Evolutionary conservation across 2,113 vertebrate species (phyloP).

Genomic region (Tursiops truncatus): DNA sequence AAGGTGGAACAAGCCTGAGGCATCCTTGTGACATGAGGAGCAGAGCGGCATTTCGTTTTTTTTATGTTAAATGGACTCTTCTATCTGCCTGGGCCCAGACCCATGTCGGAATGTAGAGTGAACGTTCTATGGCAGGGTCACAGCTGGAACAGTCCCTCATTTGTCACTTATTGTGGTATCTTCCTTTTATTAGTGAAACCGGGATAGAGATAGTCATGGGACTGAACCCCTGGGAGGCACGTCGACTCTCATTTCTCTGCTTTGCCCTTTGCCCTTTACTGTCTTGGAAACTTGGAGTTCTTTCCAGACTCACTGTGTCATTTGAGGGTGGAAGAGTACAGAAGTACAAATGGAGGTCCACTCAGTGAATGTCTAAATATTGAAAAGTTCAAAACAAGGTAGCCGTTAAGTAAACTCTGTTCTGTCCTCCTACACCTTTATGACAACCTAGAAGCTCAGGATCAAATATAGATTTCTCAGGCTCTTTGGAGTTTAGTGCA

Average conservation of each 20-base stretch:
- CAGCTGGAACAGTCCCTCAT: background rate
- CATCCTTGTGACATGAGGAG: background rate
- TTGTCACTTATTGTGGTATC: background rate
- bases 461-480: background rate
- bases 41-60: background rate
- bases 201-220: rapidly evolving
- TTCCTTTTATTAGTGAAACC: background rate
- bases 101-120: rapidly evolving
- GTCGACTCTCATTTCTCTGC: background rate
- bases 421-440: background rate
- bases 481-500: background rate
- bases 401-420: background rate
- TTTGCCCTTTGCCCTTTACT: background rate
- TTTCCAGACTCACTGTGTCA: background rate
- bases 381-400: background rate
- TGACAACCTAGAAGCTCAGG: background rate
- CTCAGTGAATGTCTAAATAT: background rate
- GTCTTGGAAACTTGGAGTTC: background rate
- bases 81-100: background rate
- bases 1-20: background rate
- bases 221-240: background rate
- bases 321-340: background rate
- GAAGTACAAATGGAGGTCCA: background rate
- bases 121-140: background rate
- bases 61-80: background rate